phyloP scores from a whole-genome alignment of 2,888 invertebrate species.

The Platypus cylindrus region DNA sequence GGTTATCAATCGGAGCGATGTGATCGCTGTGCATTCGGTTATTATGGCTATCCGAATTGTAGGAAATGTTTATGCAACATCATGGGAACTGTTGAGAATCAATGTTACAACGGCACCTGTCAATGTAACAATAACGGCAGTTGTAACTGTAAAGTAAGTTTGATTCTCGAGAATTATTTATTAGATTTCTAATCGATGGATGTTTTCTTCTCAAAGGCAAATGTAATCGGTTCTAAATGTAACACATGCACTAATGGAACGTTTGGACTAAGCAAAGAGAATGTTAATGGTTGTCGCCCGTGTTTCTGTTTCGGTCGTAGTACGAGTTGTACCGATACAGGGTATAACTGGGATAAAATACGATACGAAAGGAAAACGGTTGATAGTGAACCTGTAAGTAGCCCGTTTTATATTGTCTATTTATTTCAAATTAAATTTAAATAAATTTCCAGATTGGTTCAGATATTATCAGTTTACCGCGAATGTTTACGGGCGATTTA shows the following conservation, averaged over 20 bases:
- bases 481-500: slow-evolving; percentile 72
- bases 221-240: slow-evolving; percentile 76
- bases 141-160: slow-evolving; percentile 76
- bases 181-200: no score
- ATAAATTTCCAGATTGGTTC: slow-evolving; percentile 7
- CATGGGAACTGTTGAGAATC: slow-evolving; percentile 48
- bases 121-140: slow-evolving; percentile 65
- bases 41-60: slow-evolving; percentile 83
- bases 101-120: slow-evolving; percentile 44
- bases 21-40: slow-evolving; percentile 70
- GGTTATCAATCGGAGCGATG: slow-evolving; percentile 71
- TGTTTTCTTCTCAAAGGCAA: slow-evolving; percentile 45
- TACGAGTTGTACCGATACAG: slow-evolving; percentile 65
- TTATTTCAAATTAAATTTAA: not conserved
- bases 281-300: slow-evolving; percentile 79
- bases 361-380: slow-evolving; percentile 34
- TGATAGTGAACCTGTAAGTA: slow-evolving; percentile 31
- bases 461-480: slow-evolving; percentile 46
- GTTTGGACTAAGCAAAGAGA: slow-evolving; percentile 68
- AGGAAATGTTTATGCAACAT: slow-evolving; percentile 70
- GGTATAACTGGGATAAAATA: slow-evolving; percentile 71
- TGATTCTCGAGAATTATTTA: no score
- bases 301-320: slow-evolving; percentile 95
- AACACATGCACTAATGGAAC: slow-evolving; percentile 71
- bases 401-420: slow-evolving; percentile 4